Base-by-base conservation (phyloP, 2,888 invertebrate species). In the Schizotus pectinicornis region DNA sequence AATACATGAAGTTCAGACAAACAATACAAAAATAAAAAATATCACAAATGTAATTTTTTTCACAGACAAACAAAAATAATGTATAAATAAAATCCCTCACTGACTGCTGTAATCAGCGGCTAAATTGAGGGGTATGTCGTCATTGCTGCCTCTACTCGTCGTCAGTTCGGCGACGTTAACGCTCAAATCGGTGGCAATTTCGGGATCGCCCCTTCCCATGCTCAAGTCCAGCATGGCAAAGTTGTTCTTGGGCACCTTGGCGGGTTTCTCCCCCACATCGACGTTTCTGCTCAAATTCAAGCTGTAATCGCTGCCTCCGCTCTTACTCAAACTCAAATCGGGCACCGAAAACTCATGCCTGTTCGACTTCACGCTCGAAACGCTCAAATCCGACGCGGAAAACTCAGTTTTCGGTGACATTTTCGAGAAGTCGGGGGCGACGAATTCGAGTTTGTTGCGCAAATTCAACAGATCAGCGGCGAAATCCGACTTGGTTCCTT, bases 201-300 rank as follows among this genome's bases (percentile, higher is more conserved):
- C 6, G 65, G 67, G 12, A 64, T 62, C 31, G 66, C 65, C 74
- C 6, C 60, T 75, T 75, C n/a, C 67, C 64, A 81, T 78, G 59
- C 84, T 81, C 8, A 83, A 76, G 61, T 85, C 82, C 57, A 82
- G 74, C 42, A 82, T 77, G 8, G 78, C 71, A 54, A 83, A 79
- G 62, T 84, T 85, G 30, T 81, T 76, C 75, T 86, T 87, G 3
- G 84, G 79, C 43, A 87, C 79, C 76, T 88, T 88, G 7, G 83
- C 68, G 38, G 85, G 83, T 52, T 82, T 81, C 55, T 87, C 86
- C 7, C 66, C 63, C 56, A 59, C 55, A 54, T 73, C 68, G 31
- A 60, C 61, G 3, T 31, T 41, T 64, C 72, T 73, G 48, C 73
- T 75, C 32, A 76, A 64, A 67, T 76, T 75, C 47, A 77, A 61